These are phyloP conservation scores for Metalampra italica DNA, from an alignment of 2,888 invertebrate genomes.

Conservation along the genomic window DNA sequence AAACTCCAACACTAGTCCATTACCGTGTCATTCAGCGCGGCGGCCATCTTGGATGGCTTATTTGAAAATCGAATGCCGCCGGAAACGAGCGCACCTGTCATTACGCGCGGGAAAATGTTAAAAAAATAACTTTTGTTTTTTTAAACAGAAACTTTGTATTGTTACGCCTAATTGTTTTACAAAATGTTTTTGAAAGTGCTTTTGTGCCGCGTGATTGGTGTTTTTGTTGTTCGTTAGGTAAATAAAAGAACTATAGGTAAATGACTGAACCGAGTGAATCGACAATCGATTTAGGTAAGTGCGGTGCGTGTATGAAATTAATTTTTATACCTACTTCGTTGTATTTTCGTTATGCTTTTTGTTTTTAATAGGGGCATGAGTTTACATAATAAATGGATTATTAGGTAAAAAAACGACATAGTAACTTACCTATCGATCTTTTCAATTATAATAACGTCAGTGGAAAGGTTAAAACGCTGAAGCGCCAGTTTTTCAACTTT, in stretches of 20 bases:
- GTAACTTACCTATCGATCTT: too few relatives aligned
- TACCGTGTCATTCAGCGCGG: slow-evolving; percentile 41
- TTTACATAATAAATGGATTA: neutral
- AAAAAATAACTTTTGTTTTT: slow-evolving; percentile 4
- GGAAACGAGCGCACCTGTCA: slow-evolving; percentile 49
- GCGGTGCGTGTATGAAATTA: neutral
- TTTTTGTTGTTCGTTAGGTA: neutral
- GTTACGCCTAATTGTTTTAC: neutral
- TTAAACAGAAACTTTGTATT: neutral
- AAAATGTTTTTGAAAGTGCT: neutral
- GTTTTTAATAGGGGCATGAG: neutral
- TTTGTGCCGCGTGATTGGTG: neutral
- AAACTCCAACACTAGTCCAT: slow-evolving; percentile 37
- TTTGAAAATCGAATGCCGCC: slow-evolving; percentile 66
- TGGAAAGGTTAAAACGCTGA: too few relatives aligned
- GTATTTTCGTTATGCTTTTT: neutral
- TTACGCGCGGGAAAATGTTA: slow-evolving; percentile 39
- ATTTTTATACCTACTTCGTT: neutral
- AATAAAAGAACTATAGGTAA: neutral
- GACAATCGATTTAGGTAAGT: slow-evolving; percentile 2
- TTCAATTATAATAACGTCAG: too few relatives aligned
- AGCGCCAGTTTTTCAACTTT: too few relatives aligned
- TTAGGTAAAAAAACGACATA: too few relatives aligned
- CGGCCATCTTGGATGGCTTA: slow-evolving; percentile 68
- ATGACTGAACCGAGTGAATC: neutral